Evolutionary conservation across 1,140 invertebrate genomes (phyloP), one percentile per base, ranked within the genome.

Genomic region (Acromyrmex heyeri): DNA sequence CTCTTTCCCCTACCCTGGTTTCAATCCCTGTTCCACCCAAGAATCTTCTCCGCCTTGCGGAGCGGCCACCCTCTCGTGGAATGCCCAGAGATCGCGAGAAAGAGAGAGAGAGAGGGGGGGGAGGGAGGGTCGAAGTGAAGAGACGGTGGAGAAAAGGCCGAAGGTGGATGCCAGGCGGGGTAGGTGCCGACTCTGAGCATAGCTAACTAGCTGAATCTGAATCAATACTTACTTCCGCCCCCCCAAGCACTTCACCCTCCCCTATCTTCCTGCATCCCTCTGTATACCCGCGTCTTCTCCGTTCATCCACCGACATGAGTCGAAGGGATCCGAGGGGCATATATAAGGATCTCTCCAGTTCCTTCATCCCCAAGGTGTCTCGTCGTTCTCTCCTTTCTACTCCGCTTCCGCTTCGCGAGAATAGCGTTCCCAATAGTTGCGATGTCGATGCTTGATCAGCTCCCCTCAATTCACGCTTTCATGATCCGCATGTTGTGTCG

Each of bases 131-230:
- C 16, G 16, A 30, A 61, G 14, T n/a, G 64, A 72, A 16, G 10
- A 27, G 55, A 50, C 0, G 69, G 59, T 62, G 65, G 67, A 62
- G 55, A 34, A 57, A 57, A 69, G 70, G n/a, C 44, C 62, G 73
- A 76, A 67, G 81, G 67, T 88, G 81, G 48, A 61, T 85, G 88
- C 88, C 76, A 69, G 88, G 30, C 57, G 81, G 76, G 81, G 87
- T 87, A 91, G 82, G 88, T 89, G 88, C 86, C 72, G 89, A 90
- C 88, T 93, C 88, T 79, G 87, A 93, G 92, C 93, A 94, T 94
- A 93, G 92, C 91, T 93, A 94, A 94, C 93, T 93, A 94, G 92
- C 92, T 94, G 93, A 94, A 93, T 94, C 93, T 93, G 92, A 94
- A 93, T 94, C 93, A 94, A 94, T 94, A 94, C 92, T 93, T 87